A percentile compares a stretch with the other conserved stretches of the same genome.
Evolutionary conservation across 2,888 invertebrate genomes (phyloP).

Genomic region (Hipparchia sbordonii): DNA sequence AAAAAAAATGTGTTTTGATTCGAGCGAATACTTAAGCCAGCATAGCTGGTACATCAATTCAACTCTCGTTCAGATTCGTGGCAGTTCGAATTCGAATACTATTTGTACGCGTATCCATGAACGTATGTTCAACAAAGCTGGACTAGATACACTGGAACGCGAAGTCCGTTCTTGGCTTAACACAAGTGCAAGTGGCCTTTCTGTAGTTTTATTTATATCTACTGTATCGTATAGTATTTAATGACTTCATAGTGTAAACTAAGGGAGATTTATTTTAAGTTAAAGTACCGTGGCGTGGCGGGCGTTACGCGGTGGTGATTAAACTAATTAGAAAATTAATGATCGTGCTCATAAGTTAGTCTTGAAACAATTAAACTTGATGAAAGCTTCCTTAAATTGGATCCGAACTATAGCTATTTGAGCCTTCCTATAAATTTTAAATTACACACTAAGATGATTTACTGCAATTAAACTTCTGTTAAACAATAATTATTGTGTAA

Average conservation of each 20-base stretch:
- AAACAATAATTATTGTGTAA: background rate
- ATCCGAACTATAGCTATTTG: background rate
- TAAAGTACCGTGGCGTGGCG: slow-evolving; percentile 51
- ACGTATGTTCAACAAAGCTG: too few relatives aligned
- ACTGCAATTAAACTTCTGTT: background rate
- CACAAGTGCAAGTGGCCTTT: slow-evolving; percentile 16
- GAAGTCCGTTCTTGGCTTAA: too few relatives aligned
- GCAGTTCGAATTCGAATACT: too few relatives aligned
- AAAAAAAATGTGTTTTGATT: too few relatives aligned
- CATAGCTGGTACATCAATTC: too few relatives aligned
- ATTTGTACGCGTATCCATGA: too few relatives aligned
- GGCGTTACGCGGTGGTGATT: slow-evolving; percentile 69
- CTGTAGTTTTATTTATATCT: slow-evolving; percentile 27
- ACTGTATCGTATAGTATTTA: slow-evolving; percentile 30
- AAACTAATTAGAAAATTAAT: slow-evolving; percentile 65
- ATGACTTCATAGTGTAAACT: slow-evolving; percentile 32
- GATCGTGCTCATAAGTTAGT: slow-evolving; percentile 61
- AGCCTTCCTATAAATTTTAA: background rate
- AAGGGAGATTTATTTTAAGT: slow-evolving; percentile 41
- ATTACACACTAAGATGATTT: background rate
- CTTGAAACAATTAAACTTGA: slow-evolving; percentile 40
- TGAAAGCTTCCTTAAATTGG: slow-evolving; percentile 34
- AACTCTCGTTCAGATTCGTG: too few relatives aligned
- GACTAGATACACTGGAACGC: too few relatives aligned
- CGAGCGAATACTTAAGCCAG: too few relatives aligned